phyloP scores from a whole-genome alignment of 2,113 vertebrate genomes.

The Lichenostomus cassidix region DNA sequence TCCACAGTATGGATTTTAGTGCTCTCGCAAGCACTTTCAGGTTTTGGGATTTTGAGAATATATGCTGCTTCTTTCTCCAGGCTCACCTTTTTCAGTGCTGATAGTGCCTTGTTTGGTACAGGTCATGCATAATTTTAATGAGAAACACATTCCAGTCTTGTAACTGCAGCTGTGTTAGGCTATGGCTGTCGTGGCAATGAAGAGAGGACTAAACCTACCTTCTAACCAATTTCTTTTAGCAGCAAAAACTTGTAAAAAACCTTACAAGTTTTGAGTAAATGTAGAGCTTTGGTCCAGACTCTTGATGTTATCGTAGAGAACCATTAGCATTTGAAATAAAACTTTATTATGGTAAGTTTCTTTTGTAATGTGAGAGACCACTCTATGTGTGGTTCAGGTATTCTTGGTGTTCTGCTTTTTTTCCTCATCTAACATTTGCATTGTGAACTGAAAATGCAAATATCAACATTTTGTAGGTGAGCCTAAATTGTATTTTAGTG shows the following conservation, averaged over 20 bases:
- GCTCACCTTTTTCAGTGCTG: background rate
- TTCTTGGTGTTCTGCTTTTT: background rate
- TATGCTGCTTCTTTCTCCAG: background rate
- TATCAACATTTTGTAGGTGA: background rate
- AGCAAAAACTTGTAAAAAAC: background rate
- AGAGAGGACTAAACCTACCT: background rate
- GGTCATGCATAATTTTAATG: background rate
- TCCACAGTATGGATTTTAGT: background rate
- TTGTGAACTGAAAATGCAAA: background rate
- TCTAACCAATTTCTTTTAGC: background rate
- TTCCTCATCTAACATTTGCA: background rate
- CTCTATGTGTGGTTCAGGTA: fast-evolving
- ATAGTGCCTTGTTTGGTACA: background rate
- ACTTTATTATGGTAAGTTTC: background rate
- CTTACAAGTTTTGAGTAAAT: background rate
- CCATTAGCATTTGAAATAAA: background rate
- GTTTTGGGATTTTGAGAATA: background rate
- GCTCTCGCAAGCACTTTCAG: background rate
- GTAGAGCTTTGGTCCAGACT: background rate
- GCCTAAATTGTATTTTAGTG: background rate
- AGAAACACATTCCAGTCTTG: background rate
- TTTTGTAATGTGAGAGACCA: background rate
- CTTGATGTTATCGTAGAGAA: background rate
- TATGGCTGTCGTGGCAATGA: background rate
- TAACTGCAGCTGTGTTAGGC: background rate